These are phyloP conservation scores for Pandion haliaetus DNA, from an alignment of 2,113 vertebrate genomes.

Conservation along the genomic window DNA sequence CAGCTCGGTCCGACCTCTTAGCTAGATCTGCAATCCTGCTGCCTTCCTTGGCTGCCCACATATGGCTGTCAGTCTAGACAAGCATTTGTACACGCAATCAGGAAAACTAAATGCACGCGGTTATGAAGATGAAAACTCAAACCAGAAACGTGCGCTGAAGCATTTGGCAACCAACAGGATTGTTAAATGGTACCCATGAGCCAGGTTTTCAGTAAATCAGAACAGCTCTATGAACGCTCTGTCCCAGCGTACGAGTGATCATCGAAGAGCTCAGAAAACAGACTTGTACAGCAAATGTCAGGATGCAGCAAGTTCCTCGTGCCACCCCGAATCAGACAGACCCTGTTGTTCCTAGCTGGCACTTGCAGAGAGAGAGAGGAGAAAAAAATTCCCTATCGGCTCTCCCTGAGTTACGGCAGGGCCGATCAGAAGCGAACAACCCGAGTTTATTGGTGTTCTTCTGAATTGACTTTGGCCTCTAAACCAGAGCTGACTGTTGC, in stretches of 20 bases:
- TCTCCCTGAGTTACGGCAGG: not conserved
- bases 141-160: not conserved
- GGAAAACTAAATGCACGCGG: not conserved
- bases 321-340: not conserved
- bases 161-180: not conserved
- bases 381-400: not conserved
- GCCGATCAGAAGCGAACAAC: not conserved
- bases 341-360: not conserved
- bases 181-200: not conserved
- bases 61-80: not conserved
- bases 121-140: not conserved
- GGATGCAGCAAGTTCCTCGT: not conserved
- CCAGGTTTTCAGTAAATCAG: not conserved
- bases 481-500: not conserved
- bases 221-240: not conserved
- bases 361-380: not conserved
- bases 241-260: not conserved
- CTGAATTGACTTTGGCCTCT: not conserved
- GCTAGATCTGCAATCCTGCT: rapidly evolving
- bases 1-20: rapidly evolving
- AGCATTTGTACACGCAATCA: rapidly evolving
- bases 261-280: not conserved
- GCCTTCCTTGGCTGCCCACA: not conserved
- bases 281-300: not conserved
- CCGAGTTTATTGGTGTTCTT: not conserved